Conservation (phyloP, 2,797 vertebrate genomes). For the Alfaro cultratus region DNA sequence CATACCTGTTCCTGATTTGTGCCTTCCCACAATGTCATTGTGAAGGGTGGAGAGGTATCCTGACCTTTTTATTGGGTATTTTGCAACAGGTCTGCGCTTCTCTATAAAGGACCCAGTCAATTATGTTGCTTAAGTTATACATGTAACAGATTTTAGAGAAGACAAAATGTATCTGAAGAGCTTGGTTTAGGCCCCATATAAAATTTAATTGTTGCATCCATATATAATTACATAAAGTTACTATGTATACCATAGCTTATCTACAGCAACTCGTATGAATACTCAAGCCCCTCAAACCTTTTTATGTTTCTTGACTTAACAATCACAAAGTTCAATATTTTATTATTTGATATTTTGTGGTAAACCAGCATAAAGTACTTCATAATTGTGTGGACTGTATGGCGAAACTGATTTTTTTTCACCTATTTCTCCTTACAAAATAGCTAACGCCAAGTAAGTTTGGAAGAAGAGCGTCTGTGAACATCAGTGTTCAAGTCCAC, state of each 20-base stretch:
- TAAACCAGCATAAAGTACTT: background rate
- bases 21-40: background rate
- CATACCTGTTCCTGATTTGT: slow-evolving; percentile 1
- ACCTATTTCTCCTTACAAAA: background rate
- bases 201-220: background rate
- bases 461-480: background rate
- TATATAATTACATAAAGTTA: background rate
- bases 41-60: background rate
- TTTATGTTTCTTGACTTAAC: background rate
- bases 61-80: background rate
- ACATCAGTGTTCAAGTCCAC: background rate
- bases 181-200: background rate
- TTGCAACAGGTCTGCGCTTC: background rate
- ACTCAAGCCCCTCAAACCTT: background rate
- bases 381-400: background rate
- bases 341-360: background rate
- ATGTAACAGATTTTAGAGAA: background rate
- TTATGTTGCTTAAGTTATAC: slow-evolving; percentile 1
- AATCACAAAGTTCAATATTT: background rate
- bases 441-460: background rate
- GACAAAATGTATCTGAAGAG: background rate
- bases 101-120: background rate
- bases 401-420: background rate
- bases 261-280: background rate
- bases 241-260: background rate